Conservation (phyloP, 2,113 vertebrate genomes). For the Amphiprion percula region DNA sequence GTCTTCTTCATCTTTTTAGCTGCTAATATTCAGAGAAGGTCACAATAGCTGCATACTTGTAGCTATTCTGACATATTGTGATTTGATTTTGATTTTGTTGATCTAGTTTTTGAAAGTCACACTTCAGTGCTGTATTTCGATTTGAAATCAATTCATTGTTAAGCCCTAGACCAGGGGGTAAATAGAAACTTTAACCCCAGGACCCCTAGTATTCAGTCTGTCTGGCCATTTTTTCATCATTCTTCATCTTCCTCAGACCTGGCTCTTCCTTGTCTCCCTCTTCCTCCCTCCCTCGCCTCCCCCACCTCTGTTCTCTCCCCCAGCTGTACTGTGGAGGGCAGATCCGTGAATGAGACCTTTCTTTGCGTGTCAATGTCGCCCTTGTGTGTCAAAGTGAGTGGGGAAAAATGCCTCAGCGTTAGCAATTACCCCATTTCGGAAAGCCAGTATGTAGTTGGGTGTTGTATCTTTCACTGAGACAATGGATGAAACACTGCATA, state of each 20-base stretch:
- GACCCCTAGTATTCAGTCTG: neutral
- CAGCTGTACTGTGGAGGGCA: conserved; percentile 49
- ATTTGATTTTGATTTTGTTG: too few species aligned
- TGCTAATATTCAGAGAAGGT: neutral
- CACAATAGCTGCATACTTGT: too few species aligned
- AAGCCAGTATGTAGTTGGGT: neutral
- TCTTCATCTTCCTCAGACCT: conserved; percentile 3
- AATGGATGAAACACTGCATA: neutral
- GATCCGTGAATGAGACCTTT: conserved; percentile 65
- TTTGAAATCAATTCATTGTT: too few species aligned
- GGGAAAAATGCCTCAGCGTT: conserved; percentile 25
- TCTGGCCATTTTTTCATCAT: neutral
- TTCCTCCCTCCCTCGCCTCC: neutral
- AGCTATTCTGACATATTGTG: too few species aligned
- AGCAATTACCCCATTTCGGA: conserved; percentile 18
- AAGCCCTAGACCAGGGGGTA: neutral
- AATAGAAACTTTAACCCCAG: neutral
- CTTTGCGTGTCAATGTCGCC: conserved; percentile 47
- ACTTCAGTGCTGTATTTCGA: too few species aligned
- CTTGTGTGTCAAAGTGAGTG: conserved; percentile 60
- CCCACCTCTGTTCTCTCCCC: conserved; percentile 18
- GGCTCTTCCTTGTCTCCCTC: neutral
- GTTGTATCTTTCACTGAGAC: neutral
- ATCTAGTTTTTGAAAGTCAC: too few species aligned
- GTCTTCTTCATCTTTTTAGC: neutral